These are phyloP conservation scores for Brachynemurus nebulosus DNA, from an alignment of 2,888 invertebrate genomes.

Conservation along the genomic window DNA sequence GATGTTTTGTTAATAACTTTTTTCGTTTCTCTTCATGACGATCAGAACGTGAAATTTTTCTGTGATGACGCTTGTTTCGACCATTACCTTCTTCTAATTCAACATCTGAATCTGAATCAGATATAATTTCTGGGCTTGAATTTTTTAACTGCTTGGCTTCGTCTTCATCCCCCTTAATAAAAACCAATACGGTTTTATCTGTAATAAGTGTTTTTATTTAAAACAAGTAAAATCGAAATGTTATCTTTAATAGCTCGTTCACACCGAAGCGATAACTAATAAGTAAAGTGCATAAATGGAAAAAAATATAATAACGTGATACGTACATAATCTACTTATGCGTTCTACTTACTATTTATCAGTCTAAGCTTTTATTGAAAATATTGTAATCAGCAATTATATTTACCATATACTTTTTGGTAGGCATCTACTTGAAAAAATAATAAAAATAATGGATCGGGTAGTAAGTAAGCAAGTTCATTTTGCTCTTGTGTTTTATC, in stretches of 20 bases:
- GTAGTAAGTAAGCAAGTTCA: constrained; percentile 57
- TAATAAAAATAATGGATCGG: constrained; percentile 71
- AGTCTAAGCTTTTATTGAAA: constrained; percentile 4
- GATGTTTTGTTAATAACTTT: constrained; percentile 55
- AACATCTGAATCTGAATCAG: constrained; percentile 56
- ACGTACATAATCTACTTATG: no score
- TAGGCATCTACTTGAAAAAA: constrained; percentile 77
- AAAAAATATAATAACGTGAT: no score
- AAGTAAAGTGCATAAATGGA: constrained; percentile 7
- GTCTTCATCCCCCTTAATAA: constrained; percentile 52
- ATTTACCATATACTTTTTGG: constrained; percentile 56
- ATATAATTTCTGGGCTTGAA: constrained; percentile 38
- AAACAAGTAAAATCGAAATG: constrained; percentile 14
- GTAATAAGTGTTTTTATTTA: constrained; percentile 12
- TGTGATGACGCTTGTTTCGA: constrained; percentile 48
- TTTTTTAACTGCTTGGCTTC: constrained; percentile 44
- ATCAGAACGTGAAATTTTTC: constrained; percentile 42
- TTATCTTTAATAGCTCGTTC: no score
- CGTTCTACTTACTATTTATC: no score
- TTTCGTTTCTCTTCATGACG: constrained; percentile 53
- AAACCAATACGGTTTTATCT: constrained; percentile 34
- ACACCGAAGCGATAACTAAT: no score
- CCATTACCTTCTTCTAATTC: constrained; percentile 28
- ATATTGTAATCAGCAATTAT: constrained; percentile 13
- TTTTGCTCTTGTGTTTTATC: constrained; percentile 69